Conservation (phyloP, 2,888 invertebrate species). For the Seira musarum region DNA sequence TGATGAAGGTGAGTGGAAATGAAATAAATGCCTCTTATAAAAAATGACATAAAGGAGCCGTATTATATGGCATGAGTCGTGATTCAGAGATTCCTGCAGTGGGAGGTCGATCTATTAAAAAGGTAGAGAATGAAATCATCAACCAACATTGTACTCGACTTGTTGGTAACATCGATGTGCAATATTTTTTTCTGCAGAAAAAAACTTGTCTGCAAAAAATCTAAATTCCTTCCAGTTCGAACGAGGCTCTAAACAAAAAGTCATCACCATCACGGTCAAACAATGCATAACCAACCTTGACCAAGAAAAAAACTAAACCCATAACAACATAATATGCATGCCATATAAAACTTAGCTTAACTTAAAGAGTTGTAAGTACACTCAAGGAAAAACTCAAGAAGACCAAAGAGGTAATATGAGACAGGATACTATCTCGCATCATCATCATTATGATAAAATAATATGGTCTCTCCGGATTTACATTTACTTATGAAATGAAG, state of each 20-base stretch:
- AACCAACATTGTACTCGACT: slow-evolving; percentile 7
- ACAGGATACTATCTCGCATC: too few relatives aligned
- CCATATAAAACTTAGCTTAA: too few relatives aligned
- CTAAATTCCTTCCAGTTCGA: slow-evolving; percentile 18
- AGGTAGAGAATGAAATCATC: slow-evolving; percentile 14
- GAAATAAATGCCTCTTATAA: slow-evolving; percentile 26
- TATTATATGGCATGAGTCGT: slow-evolving; percentile 13
- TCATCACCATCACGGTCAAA: slow-evolving; percentile 21
- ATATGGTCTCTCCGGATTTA: too few relatives aligned
- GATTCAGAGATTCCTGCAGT: slow-evolving; percentile 22
- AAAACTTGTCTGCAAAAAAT: not conserved
- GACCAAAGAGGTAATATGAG: too few relatives aligned
- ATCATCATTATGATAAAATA: too few relatives aligned
- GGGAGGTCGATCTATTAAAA: not conserved
- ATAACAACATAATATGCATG: too few relatives aligned
- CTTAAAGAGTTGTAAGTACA: too few relatives aligned
- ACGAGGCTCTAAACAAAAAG: slow-evolving; percentile 47
- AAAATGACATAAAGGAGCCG: slow-evolving; percentile 17
- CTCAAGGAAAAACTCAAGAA: too few relatives aligned
- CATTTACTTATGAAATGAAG: too few relatives aligned
- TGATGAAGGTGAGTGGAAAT: slow-evolving; percentile 29
- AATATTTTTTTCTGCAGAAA: slow-evolving; percentile 20
- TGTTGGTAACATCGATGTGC: not conserved
- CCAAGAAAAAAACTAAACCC: too few relatives aligned
- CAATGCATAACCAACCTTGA: slow-evolving; percentile 32